Conservation (phyloP, 2,113 vertebrate species). For the Psittacula cyanocephala region DNA sequence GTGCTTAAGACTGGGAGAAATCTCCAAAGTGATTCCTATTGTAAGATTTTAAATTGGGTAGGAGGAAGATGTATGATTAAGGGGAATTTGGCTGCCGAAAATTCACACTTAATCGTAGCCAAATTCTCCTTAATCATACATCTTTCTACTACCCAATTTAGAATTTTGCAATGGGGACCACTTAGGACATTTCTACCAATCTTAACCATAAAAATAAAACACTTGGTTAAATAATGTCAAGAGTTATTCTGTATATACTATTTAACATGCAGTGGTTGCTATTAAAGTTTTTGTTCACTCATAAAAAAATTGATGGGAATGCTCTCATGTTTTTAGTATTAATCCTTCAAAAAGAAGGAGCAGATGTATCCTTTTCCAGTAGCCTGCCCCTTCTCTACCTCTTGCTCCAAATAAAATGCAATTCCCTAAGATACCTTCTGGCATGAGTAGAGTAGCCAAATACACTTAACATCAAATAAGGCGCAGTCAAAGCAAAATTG, state of each 20-base stretch:
- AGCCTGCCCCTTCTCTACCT: not conserved
- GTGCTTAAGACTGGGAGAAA: not conserved
- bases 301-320: not conserved
- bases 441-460: not conserved
- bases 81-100: not conserved
- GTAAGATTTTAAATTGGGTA: not conserved
- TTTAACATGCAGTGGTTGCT: not conserved
- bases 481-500: not conserved
- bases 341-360: not conserved
- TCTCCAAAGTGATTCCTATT: fast-evolving
- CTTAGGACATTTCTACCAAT: not conserved
- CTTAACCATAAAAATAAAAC: not conserved
- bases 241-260: not conserved
- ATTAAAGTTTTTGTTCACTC: not conserved
- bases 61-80: not conserved
- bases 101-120: not conserved
- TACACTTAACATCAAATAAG: not conserved
- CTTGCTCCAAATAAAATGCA: not conserved
- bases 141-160: not conserved
- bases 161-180: fast-evolving
- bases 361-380: not conserved
- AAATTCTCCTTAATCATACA: not conserved
- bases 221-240: not conserved
- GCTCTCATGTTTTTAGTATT: not conserved
- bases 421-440: not conserved